Conservation (phyloP, 1,140 invertebrate genomes). For the Centruroides sculpturatus region DNA sequence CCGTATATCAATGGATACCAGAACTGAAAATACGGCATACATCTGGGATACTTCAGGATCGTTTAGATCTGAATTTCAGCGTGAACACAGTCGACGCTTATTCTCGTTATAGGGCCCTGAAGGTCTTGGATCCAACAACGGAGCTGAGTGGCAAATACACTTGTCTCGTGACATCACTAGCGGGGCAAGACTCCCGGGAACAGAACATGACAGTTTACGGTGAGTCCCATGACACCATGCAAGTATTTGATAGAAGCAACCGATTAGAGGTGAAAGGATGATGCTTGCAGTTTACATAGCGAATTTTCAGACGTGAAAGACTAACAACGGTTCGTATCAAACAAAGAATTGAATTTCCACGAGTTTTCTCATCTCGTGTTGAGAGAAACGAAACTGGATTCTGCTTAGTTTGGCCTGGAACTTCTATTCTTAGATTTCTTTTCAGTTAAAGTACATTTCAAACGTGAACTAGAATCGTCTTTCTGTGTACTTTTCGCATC, state of each 20-base stretch:
- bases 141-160: conserved; percentile 60
- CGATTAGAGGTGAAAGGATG: not conserved
- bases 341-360: not conserved
- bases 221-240: conserved; percentile 14
- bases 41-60: conserved; percentile 42
- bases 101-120: conserved; percentile 57
- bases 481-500: no score
- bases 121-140: conserved; percentile 50
- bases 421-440: no score
- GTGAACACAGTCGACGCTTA: conserved; percentile 41
- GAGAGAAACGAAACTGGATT: not conserved
- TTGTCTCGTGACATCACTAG: conserved; percentile 56
- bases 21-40: conserved; percentile 40
- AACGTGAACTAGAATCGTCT: no score
- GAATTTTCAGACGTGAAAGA: not conserved
- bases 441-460: no score
- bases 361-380: not conserved
- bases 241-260: not conserved
- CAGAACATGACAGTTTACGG: conserved; percentile 53
- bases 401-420: no score
- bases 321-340: not conserved
- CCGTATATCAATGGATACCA: conserved; percentile 66
- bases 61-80: conserved; percentile 50
- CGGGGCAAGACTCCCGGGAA: conserved; percentile 47
- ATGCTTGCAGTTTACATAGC: not conserved